Conservation (phyloP, 2,888 invertebrate species). For the Troides helena region DNA sequence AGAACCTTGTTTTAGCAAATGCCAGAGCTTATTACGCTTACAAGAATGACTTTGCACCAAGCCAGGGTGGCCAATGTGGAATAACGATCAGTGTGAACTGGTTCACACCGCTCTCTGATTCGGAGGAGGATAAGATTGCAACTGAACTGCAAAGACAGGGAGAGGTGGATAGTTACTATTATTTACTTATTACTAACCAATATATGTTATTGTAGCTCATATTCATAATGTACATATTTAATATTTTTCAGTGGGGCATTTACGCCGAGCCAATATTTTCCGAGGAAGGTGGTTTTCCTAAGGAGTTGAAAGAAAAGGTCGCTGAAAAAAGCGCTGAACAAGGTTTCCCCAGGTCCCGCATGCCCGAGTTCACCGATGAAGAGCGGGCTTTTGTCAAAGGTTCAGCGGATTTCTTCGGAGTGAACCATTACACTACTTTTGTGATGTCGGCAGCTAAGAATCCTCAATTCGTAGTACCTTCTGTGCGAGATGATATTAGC, state of each 20-base stretch:
- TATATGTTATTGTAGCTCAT: slow-evolving; percentile 35
- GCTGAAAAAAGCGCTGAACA: slow-evolving; percentile 53
- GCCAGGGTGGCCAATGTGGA: slow-evolving; percentile 46
- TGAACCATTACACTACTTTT: slow-evolving; percentile 84
- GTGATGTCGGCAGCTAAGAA: slow-evolving; percentile 44
- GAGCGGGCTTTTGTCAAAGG: slow-evolving; percentile 52
- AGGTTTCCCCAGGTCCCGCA: slow-evolving; percentile 46
- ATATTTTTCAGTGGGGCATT: slow-evolving; percentile 55
- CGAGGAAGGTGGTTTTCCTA: slow-evolving; percentile 75
- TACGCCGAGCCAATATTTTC: slow-evolving; percentile 75
- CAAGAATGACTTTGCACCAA: slow-evolving; percentile 51
- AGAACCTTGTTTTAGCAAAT: slow-evolving; percentile 77
- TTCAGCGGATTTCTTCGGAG: slow-evolving; percentile 66
- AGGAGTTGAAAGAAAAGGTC: slow-evolving; percentile 64
- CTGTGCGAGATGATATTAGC: slow-evolving; percentile 46
- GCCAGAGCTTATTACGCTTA: slow-evolving; percentile 66
- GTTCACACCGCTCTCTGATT: slow-evolving; percentile 53
- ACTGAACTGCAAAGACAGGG: slow-evolving; percentile 47
- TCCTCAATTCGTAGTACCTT: slow-evolving; percentile 44
- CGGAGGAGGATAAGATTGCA: slow-evolving; percentile 52
- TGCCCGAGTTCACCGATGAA: slow-evolving; percentile 47
- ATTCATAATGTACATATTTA: too few species aligned
- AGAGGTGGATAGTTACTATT: slow-evolving; percentile 35
- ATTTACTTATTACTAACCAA: too few species aligned
- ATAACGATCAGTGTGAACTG: slow-evolving; percentile 45